These are phyloP conservation scores for Sinelater perroti DNA, from an alignment of 2,888 invertebrate species.

Conservation along the genomic window DNA sequence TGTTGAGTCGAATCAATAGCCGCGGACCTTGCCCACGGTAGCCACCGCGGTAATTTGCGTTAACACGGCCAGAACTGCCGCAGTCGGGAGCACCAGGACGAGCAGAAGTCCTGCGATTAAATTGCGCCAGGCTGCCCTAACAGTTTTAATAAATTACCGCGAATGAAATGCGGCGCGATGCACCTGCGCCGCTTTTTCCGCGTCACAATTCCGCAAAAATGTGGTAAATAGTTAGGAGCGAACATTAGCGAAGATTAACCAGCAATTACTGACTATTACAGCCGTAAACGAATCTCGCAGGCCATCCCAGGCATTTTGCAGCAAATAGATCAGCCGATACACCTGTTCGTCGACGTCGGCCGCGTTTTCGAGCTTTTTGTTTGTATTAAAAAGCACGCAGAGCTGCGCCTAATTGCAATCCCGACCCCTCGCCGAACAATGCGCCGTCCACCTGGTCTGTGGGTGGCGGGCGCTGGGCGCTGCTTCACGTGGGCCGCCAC, in stretches of 20 bases:
- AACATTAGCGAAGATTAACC: constrained; percentile 52
- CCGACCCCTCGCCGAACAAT: constrained; percentile 27
- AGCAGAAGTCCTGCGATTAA: constrained; percentile 31
- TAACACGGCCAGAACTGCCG: constrained; percentile 9
- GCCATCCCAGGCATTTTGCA: constrained; percentile 51
- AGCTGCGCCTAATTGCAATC: constrained; percentile 26
- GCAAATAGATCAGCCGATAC: constrained; percentile 50
- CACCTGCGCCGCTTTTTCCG: constrained; percentile 50
- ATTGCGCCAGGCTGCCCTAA: constrained; percentile 35
- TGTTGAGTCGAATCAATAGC: constrained; percentile 47
- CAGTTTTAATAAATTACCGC: constrained; percentile 45
- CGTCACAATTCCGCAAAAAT: constrained; percentile 56
- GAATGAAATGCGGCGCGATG: constrained; percentile 39
- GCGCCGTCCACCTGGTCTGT: constrained; percentile 24
- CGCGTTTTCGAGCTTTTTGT: constrained; percentile 28
- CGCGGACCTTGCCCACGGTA: constrained; percentile 16
- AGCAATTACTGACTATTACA: constrained; percentile 57
- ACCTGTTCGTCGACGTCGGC: constrained; percentile 41
- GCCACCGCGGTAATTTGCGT: constrained; percentile 23
- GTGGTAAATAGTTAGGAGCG: constrained; percentile 56
- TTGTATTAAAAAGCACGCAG: no score
- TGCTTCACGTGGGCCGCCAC: constrained; percentile 25
- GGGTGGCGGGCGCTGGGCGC: constrained; percentile 23
- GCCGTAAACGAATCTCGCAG: constrained; percentile 50
- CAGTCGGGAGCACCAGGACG: constrained; percentile 9